A percentile compares a stretch with the other conserved stretches of the same genome.
These are phyloP conservation scores for Phortica magna DNA, from an alignment of 2,888 invertebrate species.

Conservation along the genomic window DNA sequence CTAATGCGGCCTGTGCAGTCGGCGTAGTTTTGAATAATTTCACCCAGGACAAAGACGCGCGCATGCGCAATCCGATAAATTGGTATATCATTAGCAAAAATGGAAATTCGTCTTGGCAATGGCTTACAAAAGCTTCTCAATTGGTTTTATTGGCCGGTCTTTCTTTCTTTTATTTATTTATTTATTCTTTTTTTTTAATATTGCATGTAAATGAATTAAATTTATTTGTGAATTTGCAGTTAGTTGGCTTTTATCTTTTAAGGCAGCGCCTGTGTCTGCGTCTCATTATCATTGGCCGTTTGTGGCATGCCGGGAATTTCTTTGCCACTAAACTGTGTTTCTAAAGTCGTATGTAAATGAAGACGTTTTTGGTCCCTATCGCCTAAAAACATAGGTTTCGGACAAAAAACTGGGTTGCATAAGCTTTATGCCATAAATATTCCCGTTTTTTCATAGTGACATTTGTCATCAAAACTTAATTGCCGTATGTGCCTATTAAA, in stretches of 20 bases:
- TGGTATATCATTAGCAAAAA: conserved; percentile 32
- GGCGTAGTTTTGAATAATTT: conserved; percentile 29
- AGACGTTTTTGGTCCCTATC: no score
- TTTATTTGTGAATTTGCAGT: neutral
- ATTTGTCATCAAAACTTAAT: no score
- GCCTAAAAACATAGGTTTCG: no score
- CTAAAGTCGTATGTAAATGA: no score
- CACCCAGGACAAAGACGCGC: neutral
- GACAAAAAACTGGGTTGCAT: no score
- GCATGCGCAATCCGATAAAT: conserved; percentile 20
- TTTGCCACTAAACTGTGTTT: neutral
- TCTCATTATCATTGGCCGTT: conserved; percentile 16
- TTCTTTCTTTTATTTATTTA: neutral
- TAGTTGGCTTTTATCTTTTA: conserved; percentile 2
- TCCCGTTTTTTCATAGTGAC: no score
- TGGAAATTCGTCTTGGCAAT: conserved; percentile 24
- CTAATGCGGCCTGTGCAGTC: conserved; percentile 1
- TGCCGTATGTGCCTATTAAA: no score
- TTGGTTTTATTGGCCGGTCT: conserved; percentile 10
- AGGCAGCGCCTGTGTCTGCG: neutral
- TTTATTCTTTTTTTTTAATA: neutral
- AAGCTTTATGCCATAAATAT: no score
- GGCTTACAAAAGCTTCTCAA: conserved; percentile 7
- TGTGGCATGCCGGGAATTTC: neutral
- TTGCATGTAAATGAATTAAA: conserved; percentile 1